Percentiles rank a stretch among this genome's conserved stretches.
phyloP scores from a whole-genome alignment of 35 echinoderm and acorn worm genomes.

The Patiria miniata region DNA sequence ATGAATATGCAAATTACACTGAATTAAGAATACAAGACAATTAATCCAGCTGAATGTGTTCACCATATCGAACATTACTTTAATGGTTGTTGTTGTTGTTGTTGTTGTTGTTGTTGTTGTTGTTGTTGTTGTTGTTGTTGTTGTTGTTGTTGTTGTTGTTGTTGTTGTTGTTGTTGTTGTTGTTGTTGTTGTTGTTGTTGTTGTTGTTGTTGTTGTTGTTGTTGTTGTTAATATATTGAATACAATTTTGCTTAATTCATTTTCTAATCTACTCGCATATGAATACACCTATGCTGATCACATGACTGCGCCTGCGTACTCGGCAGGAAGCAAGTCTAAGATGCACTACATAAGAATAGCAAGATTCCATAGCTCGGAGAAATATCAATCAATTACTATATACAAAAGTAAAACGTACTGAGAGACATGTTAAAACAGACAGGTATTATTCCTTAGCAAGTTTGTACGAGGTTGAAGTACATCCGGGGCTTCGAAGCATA shows the following conservation, averaged over 20 bases:
- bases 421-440: too few relatives aligned
- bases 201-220: neutral
- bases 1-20: too few relatives aligned
- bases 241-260: conserved; percentile 5
- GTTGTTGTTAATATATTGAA: conserved; percentile 14
- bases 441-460: too few relatives aligned
- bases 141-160: neutral
- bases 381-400: neutral
- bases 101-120: too few relatives aligned
- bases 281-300: conserved; percentile 19
- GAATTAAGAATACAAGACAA: too few relatives aligned
- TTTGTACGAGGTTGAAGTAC: neutral
- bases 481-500: neutral
- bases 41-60: too few relatives aligned
- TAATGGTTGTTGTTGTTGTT: too few relatives aligned
- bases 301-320: neutral
- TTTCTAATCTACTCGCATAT: conserved; percentile 13
- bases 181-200: conserved; percentile 17
- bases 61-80: too few relatives aligned
- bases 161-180: neutral
- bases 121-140: too few relatives aligned
- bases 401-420: neutral
- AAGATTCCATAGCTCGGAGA: conserved; percentile 9
- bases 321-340: neutral
- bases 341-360: conserved; percentile 1